phyloP scores from a whole-genome alignment of 2,113 vertebrate species.

The Heterotilapia buettikoferi region DNA sequence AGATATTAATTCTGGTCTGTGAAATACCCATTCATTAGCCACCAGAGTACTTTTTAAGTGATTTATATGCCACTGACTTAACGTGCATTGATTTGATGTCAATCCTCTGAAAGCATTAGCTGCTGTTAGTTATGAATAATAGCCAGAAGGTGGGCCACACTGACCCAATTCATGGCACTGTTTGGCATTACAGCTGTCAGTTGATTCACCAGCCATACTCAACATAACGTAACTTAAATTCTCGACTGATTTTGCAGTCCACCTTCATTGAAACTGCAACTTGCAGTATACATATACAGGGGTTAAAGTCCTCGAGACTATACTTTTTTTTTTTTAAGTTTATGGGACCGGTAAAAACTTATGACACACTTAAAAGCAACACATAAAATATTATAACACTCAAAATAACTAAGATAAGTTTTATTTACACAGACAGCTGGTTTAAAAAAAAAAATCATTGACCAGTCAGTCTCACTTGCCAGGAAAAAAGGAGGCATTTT shows the following conservation, averaged over 20 bases:
- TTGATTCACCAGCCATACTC: neutral
- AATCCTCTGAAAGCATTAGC: neutral
- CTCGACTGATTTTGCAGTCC: neutral
- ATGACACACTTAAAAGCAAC: neutral
- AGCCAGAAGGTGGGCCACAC: neutral
- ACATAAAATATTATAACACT: neutral
- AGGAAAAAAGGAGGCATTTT: accelerated
- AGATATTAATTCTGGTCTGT: neutral
- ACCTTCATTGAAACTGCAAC: neutral
- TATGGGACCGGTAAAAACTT: neutral
- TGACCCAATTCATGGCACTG: neutral
- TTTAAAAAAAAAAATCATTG: neutral
- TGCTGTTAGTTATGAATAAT: neutral
- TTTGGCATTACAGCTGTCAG: neutral
- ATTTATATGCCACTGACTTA: neutral
- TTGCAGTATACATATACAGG: neutral
- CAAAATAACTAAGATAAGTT: neutral
- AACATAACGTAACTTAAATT: neutral
- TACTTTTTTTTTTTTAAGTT: neutral
- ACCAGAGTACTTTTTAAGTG: neutral
- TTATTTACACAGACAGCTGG: neutral
- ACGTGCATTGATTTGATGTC: neutral
- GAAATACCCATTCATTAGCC: neutral
- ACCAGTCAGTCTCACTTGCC: neutral
- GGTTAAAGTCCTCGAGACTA: neutral